Evolutionary conservation across 2,888 invertebrate species (phyloP).

Genomic region (Notocelia uddmanniana): DNA sequence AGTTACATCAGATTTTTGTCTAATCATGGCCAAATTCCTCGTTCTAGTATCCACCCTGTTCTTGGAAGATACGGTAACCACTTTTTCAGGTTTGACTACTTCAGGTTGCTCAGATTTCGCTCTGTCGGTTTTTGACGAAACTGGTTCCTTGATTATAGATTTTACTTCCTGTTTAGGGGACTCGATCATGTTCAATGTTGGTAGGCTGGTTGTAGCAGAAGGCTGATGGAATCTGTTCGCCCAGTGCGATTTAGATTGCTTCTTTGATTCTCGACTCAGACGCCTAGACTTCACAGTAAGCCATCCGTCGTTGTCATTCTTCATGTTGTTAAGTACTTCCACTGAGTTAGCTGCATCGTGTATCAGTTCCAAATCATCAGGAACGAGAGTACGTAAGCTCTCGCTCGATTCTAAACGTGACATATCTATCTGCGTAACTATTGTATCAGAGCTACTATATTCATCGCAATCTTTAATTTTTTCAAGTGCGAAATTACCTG

Average conservation of each 20-base stretch:
- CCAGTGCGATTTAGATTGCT: slow-evolving; percentile 89
- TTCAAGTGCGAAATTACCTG: slow-evolving; percentile 59
- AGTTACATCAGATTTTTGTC: slow-evolving; percentile 88
- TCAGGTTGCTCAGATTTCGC: slow-evolving; percentile 76
- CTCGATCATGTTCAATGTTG: slow-evolving; percentile 88
- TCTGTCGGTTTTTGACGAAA: slow-evolving; percentile 62
- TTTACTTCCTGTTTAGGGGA: slow-evolving; percentile 78
- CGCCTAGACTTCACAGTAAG: slow-evolving; percentile 93
- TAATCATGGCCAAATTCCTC: slow-evolving; percentile 72
- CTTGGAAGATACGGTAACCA: slow-evolving; percentile 53
- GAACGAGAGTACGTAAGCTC: slow-evolving; percentile 79
- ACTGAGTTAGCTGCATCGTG: slow-evolving; percentile 74
- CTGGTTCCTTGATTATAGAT: slow-evolving; percentile 56
- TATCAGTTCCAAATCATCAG: slow-evolving; percentile 67
- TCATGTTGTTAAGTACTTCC: slow-evolving; percentile 78
- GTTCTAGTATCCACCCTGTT: slow-evolving; percentile 67
- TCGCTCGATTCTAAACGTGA: slow-evolving; percentile 81
- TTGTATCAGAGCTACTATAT: slow-evolving; percentile 86
- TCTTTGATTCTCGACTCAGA: slow-evolving; percentile 83
- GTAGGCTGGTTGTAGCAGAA: slow-evolving; percentile 93
- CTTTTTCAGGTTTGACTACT: slow-evolving; percentile 50
- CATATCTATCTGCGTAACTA: slow-evolving; percentile 78
- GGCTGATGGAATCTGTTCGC: slow-evolving; percentile 92
- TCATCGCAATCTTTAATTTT: slow-evolving; percentile 72
- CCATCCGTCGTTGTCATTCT: slow-evolving; percentile 91